Base-by-base conservation (phyloP, 2,113 vertebrate genomes). In the Vulpes lagopus region DNA sequence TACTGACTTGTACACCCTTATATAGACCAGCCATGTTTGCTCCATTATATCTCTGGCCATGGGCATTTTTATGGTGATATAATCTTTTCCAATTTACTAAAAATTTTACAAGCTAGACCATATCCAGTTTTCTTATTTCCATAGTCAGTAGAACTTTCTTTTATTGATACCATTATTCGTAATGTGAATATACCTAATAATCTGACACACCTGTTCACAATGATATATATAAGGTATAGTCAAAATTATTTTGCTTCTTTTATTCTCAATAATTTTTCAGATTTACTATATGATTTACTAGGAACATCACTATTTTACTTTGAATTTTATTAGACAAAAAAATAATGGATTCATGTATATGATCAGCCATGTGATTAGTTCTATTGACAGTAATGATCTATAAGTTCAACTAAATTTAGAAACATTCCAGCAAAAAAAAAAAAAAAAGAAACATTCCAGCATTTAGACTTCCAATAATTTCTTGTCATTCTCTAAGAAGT, bases 321-420 rank as follows among this genome's bases (percentile, higher is more conserved):
- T 88, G 65, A 91, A 87, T 76, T 87, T 65, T 74, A 76, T 94
- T 88, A 76, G 35, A 73, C n/a, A 78, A 73, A 22, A 59, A 23
- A 91, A n/a, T n/a, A 55, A 94, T 80, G 22, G 3, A 49, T 53
- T 12, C 5, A 12, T 43, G 91, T 91, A 71, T 32, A 80, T 53
- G 27, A 43, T 71, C 67, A 86, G 55, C 4, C 20, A 19, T 65
- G 82, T n/a, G n/a, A 20, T 43, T 88, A 74, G 27, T 8, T 87
- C 16, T 71, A 60, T 79, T 55, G 27, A 55, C 32, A 73, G 62
- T 55, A 69, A 71, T 69, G 11, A 85, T 30, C 19, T 64, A 2
- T 76, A 73, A 89, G 8, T 85, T 89, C 38, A 62, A 49, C 14
- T 64, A 64, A 91, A 59, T 67, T 88, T 82, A 67, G 82, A 91